phyloP scores from a whole-genome alignment of 1,140 invertebrate genomes.

The Bombus impatiens region DNA sequence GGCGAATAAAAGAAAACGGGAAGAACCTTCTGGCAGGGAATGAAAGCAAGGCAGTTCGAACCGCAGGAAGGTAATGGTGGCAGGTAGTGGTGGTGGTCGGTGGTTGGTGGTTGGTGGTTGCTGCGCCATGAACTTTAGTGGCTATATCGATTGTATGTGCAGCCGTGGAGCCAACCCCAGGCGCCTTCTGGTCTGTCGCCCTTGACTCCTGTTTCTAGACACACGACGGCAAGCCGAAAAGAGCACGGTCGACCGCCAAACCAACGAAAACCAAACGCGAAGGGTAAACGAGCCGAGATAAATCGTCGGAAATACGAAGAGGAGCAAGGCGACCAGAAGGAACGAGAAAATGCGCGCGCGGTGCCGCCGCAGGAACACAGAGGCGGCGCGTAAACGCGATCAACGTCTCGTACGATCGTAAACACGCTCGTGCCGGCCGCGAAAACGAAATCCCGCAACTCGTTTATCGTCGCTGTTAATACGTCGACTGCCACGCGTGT shows the following conservation, averaged over 20 bases:
- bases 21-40: slow-evolving; percentile 1
- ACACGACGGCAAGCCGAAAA: slow-evolving; percentile 34
- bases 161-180: slow-evolving; percentile 68
- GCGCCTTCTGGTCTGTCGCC: slow-evolving; percentile 78
- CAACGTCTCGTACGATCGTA: background rate
- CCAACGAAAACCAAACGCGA: slow-evolving; percentile 7
- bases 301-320: background rate
- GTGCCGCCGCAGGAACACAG: too few species aligned
- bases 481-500: too few species aligned
- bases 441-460: slow-evolving; percentile 57
- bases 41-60: slow-evolving; percentile 2
- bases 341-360: background rate
- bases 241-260: slow-evolving; percentile 1
- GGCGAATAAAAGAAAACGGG: background rate
- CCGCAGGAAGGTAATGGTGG: slow-evolving; percentile 20
- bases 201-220: slow-evolving; percentile 75
- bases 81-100: slow-evolving; percentile 2
- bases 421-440: slow-evolving; percentile 2
- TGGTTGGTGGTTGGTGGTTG: slow-evolving; percentile 50
- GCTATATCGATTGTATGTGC: slow-evolving; percentile 79
- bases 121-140: slow-evolving; percentile 80
- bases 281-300: background rate
- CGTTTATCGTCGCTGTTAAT: slow-evolving; percentile 28
- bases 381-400: too few species aligned
- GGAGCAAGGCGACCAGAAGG: background rate